Conservation (phyloP, 2,113 vertebrate species). For the Hypanus sabinus region DNA sequence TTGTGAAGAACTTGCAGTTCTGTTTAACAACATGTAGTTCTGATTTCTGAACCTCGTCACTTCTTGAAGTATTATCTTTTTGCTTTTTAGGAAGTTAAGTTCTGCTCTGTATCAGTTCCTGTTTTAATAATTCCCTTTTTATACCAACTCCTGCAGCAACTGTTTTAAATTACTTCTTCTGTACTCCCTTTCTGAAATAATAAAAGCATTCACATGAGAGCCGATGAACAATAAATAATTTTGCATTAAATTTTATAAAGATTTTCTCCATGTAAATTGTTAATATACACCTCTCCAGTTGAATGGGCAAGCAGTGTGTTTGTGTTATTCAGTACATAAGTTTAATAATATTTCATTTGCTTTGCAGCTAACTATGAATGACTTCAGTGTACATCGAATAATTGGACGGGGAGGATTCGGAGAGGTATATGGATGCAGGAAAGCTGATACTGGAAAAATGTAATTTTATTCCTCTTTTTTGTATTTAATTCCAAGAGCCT, state of each 20-base stretch:
- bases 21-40: not conserved
- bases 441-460: slow-evolving; percentile 98
- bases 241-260: not conserved
- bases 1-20: not conserved
- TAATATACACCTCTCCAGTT: not conserved
- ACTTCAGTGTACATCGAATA: slow-evolving; percentile 97
- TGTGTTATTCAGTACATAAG: not conserved
- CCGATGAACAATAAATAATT: not conserved
- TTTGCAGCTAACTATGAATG: slow-evolving; percentile 91
- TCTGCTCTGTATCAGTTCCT: not conserved
- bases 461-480: slow-evolving; percentile 52
- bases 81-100: not conserved
- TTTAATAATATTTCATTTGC: slow-evolving; percentile 13
- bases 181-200: not conserved
- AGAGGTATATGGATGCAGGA: slow-evolving; percentile 95
- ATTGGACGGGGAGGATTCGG: slow-evolving; percentile 94
- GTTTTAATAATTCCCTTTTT: not conserved
- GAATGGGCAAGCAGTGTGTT: not conserved
- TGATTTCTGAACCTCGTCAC: not conserved
- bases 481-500: not conserved
- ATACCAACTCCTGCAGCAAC: not conserved
- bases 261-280: not conserved
- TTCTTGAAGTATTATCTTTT: not conserved
- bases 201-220: not conserved
- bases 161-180: not conserved